Evolutionary conservation across 2,113 vertebrate genomes (phyloP), one percentile per base, ranked within the genome.

Genomic region (Odobenus rosmarus): DNA sequence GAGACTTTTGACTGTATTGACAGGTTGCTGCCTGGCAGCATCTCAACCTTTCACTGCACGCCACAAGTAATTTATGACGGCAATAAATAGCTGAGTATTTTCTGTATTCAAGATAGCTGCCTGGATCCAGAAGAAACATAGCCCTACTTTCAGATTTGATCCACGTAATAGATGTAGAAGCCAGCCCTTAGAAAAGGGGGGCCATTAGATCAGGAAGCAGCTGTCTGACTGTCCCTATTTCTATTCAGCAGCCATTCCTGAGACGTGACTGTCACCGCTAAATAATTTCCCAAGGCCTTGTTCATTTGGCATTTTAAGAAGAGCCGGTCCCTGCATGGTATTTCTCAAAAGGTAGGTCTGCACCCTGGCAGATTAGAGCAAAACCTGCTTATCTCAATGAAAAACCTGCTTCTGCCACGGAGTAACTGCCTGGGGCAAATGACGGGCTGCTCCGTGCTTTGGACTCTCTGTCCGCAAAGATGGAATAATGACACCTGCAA

Each of bases 101-200:
- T 93, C 79, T 24, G 84, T 59, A n/a, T 84, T 97, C 79, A 46
- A 88, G 90, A 61, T 90, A 28, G 62, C 69, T 81, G 46, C 46
- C 83, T 42, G 0, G 16, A 8, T 64, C 93, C 72, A 39, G 6
- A 51, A 83, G 90, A 95, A 89, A 23, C 39, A 87, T 19, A 84
- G n/a, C 18, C n/a, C 33, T 67, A 19, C 16, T 97, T 94, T 84
- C 85, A 93, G 49, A 97, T 80, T 51, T 42, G 77, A 86, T 96
- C 76, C 94, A 86, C 62, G 4, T 89, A 67, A 4, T 28, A 49
- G 62, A 11, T 82, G n/a, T 26, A 33, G 53, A 97, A 97, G 53
- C 28, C 88, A 94, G 97, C 24, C 39, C 10, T 39, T 0, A 0
- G 83, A 21, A 88, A 26, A 39, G 11, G 49, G 64, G 94, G 85